Conservation (phyloP, 1,140 invertebrate genomes). For the Halesus radiatus region DNA sequence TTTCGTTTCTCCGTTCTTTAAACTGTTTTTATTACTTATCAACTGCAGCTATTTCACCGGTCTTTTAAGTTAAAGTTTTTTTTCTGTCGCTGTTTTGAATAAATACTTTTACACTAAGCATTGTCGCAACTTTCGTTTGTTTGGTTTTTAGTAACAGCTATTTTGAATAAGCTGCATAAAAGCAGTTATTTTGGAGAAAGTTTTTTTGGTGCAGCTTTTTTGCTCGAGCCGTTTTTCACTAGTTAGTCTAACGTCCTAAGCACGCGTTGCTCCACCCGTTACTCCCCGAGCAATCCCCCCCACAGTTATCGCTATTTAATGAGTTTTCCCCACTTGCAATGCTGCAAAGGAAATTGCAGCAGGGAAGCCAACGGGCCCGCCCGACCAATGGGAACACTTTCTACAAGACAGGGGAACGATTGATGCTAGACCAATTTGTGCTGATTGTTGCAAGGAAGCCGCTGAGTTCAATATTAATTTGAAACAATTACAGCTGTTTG, state of each 20-base stretch:
- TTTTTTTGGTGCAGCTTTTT: too few relatives aligned
- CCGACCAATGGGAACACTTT: slow-evolving; percentile 14
- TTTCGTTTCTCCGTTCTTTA: too few relatives aligned
- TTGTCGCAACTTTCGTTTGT: too few relatives aligned
- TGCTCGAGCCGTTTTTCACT: neutral
- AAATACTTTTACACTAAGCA: too few relatives aligned
- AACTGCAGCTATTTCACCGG: too few relatives aligned
- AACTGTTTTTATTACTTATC: too few relatives aligned
- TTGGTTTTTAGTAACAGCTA: too few relatives aligned
- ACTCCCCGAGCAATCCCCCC: neutral
- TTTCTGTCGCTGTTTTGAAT: too few relatives aligned
- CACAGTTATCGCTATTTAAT: slow-evolving; percentile 42
- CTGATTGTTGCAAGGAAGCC: neutral
- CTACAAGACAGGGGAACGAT: neutral
- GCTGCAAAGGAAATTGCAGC: slow-evolving; percentile 38
- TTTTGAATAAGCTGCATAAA: too few relatives aligned
- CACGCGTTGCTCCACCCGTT: slow-evolving; percentile 4
- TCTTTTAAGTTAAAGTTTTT: too few relatives aligned
- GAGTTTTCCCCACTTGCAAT: slow-evolving; percentile 22
- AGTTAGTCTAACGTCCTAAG: neutral
- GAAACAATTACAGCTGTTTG: neutral
- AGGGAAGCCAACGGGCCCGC: neutral
- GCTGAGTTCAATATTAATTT: neutral
- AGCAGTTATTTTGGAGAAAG: too few relatives aligned
- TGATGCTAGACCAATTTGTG: neutral